These are phyloP conservation scores for Muscicapa comitata DNA, from an alignment of 2,797 vertebrate genomes.

Conservation along the genomic window DNA sequence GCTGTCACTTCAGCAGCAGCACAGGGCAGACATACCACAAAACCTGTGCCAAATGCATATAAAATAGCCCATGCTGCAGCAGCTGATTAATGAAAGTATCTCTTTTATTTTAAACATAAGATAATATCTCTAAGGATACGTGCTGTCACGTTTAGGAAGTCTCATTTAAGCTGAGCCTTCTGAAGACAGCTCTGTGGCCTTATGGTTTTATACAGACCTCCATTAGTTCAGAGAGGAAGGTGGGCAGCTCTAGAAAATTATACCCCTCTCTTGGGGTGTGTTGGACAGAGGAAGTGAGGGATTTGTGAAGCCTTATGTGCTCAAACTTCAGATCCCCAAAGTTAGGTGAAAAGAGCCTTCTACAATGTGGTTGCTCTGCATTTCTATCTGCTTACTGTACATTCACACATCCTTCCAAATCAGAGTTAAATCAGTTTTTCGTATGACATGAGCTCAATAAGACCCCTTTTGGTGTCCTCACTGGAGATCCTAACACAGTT, in stretches of 20 bases:
- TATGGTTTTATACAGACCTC: not conserved
- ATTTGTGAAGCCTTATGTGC: not conserved
- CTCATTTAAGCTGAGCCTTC: not conserved
- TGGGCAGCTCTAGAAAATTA: not conserved
- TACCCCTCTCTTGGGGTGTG: not conserved
- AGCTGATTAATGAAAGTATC: not conserved
- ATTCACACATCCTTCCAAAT: not conserved
- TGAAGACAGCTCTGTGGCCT: not conserved
- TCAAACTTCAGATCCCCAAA: not conserved
- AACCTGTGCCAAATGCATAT: not conserved
- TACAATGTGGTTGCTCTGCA: not conserved
- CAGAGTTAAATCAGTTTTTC: not conserved
- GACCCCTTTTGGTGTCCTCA: not conserved
- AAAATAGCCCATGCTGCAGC: not conserved
- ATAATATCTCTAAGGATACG: not conserved
- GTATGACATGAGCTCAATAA: not conserved
- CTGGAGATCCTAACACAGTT: not conserved
- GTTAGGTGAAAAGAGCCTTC: not conserved
- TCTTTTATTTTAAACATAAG: not conserved
- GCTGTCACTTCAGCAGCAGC: not conserved
- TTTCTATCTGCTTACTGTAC: not conserved
- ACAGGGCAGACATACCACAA: not conserved
- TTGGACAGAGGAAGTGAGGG: not conserved
- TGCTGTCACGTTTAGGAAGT: not conserved
- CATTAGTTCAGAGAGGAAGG: not conserved